A percentile compares a stretch with the other conserved stretches of the same genome.
Evolutionary conservation across 1,140 invertebrate genomes (phyloP).

Genomic region (Nasonia giraulti): DNA sequence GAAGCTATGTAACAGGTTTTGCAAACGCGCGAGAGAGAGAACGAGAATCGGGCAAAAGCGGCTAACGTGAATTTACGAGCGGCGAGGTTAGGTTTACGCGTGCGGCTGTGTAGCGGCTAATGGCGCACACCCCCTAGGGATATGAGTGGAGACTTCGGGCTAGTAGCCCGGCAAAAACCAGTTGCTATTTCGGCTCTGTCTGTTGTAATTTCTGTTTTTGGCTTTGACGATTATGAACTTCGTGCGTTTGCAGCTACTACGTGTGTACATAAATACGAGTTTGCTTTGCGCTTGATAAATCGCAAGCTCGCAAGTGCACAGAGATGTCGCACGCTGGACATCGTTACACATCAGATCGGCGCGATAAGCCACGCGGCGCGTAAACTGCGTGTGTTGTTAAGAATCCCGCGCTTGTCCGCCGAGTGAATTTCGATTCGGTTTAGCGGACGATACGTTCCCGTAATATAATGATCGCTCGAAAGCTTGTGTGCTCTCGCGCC

Average conservation of each 20-base stretch:
- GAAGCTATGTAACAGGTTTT: conserved; percentile 68
- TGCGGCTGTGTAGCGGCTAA: not conserved
- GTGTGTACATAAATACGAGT: conserved; percentile 52
- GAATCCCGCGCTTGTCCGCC: not conserved
- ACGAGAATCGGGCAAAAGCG: conserved; percentile 56
- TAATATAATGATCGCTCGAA: not conserved
- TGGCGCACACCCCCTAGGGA: not conserved
- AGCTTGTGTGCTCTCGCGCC: not conserved
- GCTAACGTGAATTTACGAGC: conserved; percentile 65
- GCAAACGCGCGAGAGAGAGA: not conserved
- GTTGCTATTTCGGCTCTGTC: not conserved
- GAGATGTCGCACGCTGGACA: not conserved
- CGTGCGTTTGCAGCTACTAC: not conserved
- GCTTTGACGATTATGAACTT: not conserved
- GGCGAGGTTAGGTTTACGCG: conserved; percentile 11
- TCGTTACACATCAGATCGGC: not conserved
- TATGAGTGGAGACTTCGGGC: not conserved
- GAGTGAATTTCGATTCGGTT: not conserved
- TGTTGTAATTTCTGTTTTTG: not conserved
- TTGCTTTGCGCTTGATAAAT: conserved; percentile 25
- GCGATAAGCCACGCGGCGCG: not conserved
- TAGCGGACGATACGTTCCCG: not conserved
- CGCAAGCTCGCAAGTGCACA: not conserved
- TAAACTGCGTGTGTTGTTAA: not conserved
- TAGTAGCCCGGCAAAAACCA: not conserved